These are phyloP conservation scores for Margarornis squamiger DNA, from an alignment of 2,797 vertebrate genomes.

Conservation along the genomic window DNA sequence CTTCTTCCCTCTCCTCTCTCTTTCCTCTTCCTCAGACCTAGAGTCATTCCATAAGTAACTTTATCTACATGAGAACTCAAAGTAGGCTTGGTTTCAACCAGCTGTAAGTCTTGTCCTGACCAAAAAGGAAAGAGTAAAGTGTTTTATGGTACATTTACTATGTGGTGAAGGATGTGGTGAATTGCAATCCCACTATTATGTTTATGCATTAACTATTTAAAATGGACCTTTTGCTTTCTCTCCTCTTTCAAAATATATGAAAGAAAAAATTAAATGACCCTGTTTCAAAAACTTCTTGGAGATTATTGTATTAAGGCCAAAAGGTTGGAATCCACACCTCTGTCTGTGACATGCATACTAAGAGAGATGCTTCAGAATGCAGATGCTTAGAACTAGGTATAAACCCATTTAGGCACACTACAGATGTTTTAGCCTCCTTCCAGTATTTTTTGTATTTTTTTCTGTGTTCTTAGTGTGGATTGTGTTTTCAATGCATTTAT, in stretches of 20 bases:
- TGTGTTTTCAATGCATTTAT: neutral
- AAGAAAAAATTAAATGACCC: neutral
- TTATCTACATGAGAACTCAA: neutral
- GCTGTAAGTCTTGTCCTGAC: neutral
- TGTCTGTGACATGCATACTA: neutral
- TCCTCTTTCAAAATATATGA: neutral
- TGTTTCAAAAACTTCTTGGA: neutral
- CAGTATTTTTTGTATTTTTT: neutral
- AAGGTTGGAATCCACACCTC: constrained; percentile 12
- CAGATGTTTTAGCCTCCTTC: neutral
- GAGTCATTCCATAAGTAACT: neutral
- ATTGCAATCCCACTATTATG: neutral
- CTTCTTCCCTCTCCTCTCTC: neutral
- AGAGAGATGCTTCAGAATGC: neutral
- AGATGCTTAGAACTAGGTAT: neutral
- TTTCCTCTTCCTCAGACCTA: neutral
- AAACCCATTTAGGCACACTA: neutral
- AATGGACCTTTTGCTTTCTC: neutral
- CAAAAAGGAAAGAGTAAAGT: neutral
- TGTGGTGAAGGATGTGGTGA: neutral
- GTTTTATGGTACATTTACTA: neutral
- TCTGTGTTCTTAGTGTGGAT: neutral
- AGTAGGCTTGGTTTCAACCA: neutral
- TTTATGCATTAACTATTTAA: constrained; percentile 4
- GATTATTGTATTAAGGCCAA: neutral